A percentile compares a stretch with the other conserved stretches of the same genome.
Conservation (phyloP, 2,113 vertebrate species). For the Hymenochirus boettgeri region DNA sequence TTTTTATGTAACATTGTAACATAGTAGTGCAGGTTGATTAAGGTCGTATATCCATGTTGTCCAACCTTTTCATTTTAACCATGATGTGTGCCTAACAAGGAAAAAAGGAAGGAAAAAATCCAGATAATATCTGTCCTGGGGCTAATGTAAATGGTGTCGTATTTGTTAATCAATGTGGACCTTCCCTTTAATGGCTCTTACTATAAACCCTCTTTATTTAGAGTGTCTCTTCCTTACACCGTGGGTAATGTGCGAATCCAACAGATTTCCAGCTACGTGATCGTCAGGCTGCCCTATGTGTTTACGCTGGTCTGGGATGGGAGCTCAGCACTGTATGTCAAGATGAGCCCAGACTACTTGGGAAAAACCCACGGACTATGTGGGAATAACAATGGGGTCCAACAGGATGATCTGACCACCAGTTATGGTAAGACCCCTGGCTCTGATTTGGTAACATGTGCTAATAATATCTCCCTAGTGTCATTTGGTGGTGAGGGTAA, state of each 20-base stretch:
- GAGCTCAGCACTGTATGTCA: conserved; percentile 80
- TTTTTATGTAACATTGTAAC: no score
- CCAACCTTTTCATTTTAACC: no score
- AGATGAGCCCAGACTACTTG: conserved; percentile 86
- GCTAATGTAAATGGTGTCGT: not conserved
- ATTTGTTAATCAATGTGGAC: no score
- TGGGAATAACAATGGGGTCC: conserved; percentile 88
- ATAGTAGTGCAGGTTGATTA: no score
- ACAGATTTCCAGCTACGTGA: conserved; percentile 76
- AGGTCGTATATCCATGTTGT: no score
- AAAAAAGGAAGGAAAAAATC: no score
- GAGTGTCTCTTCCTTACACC: conserved; percentile 72
- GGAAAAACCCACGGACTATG: conserved; percentile 84
- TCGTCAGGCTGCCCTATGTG: conserved; percentile 74
- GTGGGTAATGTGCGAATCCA: conserved; percentile 76
- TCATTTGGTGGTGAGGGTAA: no score
- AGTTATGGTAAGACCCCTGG: conserved; percentile 75
- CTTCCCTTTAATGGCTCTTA: no score
- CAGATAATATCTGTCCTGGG: not conserved
- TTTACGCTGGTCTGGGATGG: conserved; percentile 95
- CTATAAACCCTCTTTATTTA: no score
- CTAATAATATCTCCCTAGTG: no score
- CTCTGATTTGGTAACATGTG: no score
- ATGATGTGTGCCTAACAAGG: no score
- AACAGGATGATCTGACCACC: conserved; percentile 86